Evolutionary conservation across 2,797 vertebrate genomes (phyloP), one percentile per base, ranked within the genome.

Genomic region (Gymnopithys bicolor): DNA sequence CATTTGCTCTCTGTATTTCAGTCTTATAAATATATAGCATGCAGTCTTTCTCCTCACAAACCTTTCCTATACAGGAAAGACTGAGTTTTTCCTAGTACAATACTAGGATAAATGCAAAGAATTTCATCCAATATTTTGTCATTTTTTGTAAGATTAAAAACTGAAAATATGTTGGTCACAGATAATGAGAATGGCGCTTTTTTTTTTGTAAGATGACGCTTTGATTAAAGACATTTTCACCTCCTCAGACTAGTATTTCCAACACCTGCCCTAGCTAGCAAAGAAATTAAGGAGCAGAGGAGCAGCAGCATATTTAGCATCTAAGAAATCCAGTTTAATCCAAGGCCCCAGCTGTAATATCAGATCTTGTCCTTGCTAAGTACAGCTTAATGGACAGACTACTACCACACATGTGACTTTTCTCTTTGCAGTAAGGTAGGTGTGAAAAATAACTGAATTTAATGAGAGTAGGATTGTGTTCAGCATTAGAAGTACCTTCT

Each of bases 71-170:
- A 52, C n/a, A 86, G 10, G 14, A 21, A 27, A 86, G 37, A 89
- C 13, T n/a, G 35, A 85, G 51, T 90, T 68, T 84, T 53, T 21
- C 11, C 16, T 24, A 24, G 84, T 76, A 32, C 32, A 58, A 53
- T 45, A 33, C 6, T 19, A 74, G 9, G 27, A 28, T 28, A 81
- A 75, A 5, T n/a, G 6, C 8, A 84, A 89, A 93, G 19, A 73
- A 88, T 86, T 80, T 67, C 83, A 59, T 60, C 83, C 73, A 46
- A 14, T 30, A 46, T 76, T 90, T 93, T 19, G 76, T 89, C 16
- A 48, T 13, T 84, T 48, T 58, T 7, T 76, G 22, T 63, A 92
- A 87, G 33, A 70, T 59, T 59, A 88, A 70, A 7, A 76, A 33
- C 37, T 4, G 10, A 68, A 23, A 76, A 59, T 73, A 28, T 66